Base-by-base conservation (phyloP, 2,888 invertebrate species). In the Chymomyza amoena region DNA sequence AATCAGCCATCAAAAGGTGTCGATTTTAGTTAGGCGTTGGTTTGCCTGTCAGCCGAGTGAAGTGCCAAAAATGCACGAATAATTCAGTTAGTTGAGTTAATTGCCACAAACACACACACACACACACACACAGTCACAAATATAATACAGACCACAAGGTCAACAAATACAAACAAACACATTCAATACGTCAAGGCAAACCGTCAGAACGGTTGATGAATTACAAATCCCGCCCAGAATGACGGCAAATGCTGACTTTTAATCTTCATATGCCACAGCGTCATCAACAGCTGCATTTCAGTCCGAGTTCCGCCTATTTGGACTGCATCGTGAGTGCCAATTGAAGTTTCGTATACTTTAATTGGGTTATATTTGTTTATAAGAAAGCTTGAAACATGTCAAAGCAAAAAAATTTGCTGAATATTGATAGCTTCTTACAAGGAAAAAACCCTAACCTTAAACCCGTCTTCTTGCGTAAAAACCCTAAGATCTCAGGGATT, bases 81-180 rank as follows among this genome's bases (percentile, higher is more conserved):
- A 83, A 83, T 86, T 83, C 81, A 83, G 83, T 83, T 84, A 83
- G 84, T 79, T 84, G 77, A 77, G 68, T 82, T 86, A 83, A 83
- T 83, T 83, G 77, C 73, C 67, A 60, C 62, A 69, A 61, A 72
- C 32, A 59, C 25, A 25, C 25, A 25, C 25, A 13, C 10, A 32
- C 25, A 13, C 25, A 2, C 9, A 50, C 9, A 39, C 18, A 39
- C n/a, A 67, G 13, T n/a, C n/a, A n/a, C n/a, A 9, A 9, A 18
- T 6, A 25, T 36, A 18, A 2, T 20, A 16, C 15, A 28, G 10
- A 57, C 45, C n/a, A 39, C 13, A 45, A 10, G 39, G 13, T 13
- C 13, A 13, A 13, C 10, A n/a, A n/a, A n/a, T n/a, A n/a, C n/a
- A n/a, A n/a, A 45, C 39, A 15, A 13, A 45, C 7, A 32, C 32